Base-by-base conservation (phyloP, 2,888 invertebrate genomes). In the Clepsis dumicolana region DNA sequence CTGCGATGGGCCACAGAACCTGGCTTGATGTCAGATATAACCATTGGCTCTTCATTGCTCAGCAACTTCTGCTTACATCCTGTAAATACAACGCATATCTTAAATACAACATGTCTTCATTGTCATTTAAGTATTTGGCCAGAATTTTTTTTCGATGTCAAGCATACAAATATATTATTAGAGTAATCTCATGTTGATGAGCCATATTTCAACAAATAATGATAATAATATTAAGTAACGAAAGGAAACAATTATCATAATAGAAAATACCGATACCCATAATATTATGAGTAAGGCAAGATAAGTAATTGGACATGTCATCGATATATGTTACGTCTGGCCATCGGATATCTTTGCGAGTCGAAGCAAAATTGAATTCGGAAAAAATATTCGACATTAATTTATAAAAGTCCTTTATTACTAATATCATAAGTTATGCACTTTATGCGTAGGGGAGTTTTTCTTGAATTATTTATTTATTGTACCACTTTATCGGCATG, bases 1-100 rank as follows among this genome's bases (percentile, higher is more conserved):
- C 97, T 97, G 53, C 98, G 94, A 90, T 99, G 98, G 0, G 99
- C 98, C 0, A 97, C 96, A 41, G 98, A 98, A 10, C 98, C 99
- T 53, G 97, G 95, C 65, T 97, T 96, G 14, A 99, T 97, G 79
- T 98, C 97, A 0, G 98, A 96, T 80, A 99, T 98, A 56, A 97
- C 94, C 86, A 98, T 95, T 0, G 97, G 96, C 72, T 97, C 97
- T 74, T 96, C 95, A 59, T 94, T 94, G 71, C 94, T 94, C 1
- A 90, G 75, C 5, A 91, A 76, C 73, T 90, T 90, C 74, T 93
- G 93, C 74, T 94, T 94, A 67, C 92, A 93, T 14, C 94, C 94
- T 94, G 73, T 14, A 66, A 64, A n/a, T 10, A 25, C 7, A 38
- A 7, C 21, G 4, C 2, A 32, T 44, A 32, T 44, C 16, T 16